These are phyloP conservation scores for Periophthalmus magnuspinnatus DNA, from an alignment of 2,797 vertebrate genomes.

Conservation along the genomic window DNA sequence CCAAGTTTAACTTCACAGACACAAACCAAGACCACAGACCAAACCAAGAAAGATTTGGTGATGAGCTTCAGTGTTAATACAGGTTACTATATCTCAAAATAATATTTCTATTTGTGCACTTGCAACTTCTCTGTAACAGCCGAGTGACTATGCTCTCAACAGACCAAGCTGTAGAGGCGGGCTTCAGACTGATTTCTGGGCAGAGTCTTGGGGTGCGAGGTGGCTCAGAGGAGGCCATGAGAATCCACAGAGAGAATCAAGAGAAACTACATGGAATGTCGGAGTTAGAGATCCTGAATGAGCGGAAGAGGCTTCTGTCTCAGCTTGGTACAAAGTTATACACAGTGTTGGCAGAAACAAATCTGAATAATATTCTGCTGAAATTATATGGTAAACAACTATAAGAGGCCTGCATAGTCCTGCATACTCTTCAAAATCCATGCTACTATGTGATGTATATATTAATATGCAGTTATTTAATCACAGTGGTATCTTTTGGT, in stretches of 20 bases:
- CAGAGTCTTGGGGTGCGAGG: slow-evolving; percentile 78
- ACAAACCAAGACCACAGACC: slow-evolving; percentile 21
- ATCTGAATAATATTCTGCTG: not conserved
- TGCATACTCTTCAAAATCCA: too few relatives aligned
- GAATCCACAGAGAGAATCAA: slow-evolving; percentile 90
- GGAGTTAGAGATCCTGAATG: slow-evolving; percentile 83
- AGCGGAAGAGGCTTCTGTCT: slow-evolving; percentile 82
- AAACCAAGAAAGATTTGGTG: slow-evolving; percentile 37
- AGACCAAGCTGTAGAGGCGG: slow-evolving; percentile 19
- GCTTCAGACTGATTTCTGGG: slow-evolving; percentile 81
- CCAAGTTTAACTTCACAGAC: slow-evolving; percentile 26
- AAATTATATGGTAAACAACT: not conserved
- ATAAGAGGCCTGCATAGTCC: too few relatives aligned
- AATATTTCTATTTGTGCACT: not conserved
- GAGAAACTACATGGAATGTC: slow-evolving; percentile 83
- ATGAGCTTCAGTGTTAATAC: slow-evolving; percentile 51
- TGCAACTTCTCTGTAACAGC: not conserved
- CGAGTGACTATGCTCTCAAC: not conserved
- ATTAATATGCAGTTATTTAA: too few relatives aligned
- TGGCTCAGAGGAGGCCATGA: slow-evolving; percentile 78
- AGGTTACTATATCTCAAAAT: slow-evolving; percentile 22
- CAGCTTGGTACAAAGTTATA: slow-evolving; percentile 82
- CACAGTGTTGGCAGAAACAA: not conserved
- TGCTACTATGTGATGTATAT: too few relatives aligned
- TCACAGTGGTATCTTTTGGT: too few relatives aligned